A percentile compares a stretch with the other conserved stretches of the same genome.
phyloP scores from a whole-genome alignment of 2,113 vertebrate species.

The Otis tarda region DNA sequence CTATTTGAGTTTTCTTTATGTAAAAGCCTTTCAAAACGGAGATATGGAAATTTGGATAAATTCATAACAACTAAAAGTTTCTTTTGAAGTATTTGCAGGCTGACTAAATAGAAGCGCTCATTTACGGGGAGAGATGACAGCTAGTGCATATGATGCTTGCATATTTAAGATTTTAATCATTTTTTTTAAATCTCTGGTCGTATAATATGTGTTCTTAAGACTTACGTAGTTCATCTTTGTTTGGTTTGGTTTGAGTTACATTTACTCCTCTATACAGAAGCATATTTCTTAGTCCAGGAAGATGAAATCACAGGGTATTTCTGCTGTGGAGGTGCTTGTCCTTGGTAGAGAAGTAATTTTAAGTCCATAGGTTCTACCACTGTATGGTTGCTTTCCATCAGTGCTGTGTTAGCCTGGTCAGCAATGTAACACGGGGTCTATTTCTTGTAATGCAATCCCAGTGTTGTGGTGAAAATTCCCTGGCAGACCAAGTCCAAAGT shows the following conservation, averaged over 20 bases:
- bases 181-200: neutral
- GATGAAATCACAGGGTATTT: neutral
- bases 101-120: neutral
- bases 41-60: neutral
- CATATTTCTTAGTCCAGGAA: neutral
- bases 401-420: neutral
- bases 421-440: neutral
- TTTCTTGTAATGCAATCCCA: neutral
- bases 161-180: neutral
- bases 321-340: neutral
- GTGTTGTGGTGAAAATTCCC: neutral
- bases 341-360: neutral
- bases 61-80: neutral
- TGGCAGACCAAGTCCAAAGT: neutral
- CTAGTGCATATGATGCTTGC: neutral
- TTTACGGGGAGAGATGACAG: neutral
- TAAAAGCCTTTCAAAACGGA: neutral
- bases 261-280: neutral
- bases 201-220: neutral
- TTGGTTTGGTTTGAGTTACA: neutral
- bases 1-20: neutral
- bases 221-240: fast-evolving
- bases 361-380: neutral
- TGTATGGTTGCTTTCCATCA: neutral
- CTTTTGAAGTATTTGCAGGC: neutral